These are phyloP conservation scores for Paramacrobiotus metropolitanus DNA, from an alignment of 1,140 invertebrate genomes.

Conservation along the genomic window DNA sequence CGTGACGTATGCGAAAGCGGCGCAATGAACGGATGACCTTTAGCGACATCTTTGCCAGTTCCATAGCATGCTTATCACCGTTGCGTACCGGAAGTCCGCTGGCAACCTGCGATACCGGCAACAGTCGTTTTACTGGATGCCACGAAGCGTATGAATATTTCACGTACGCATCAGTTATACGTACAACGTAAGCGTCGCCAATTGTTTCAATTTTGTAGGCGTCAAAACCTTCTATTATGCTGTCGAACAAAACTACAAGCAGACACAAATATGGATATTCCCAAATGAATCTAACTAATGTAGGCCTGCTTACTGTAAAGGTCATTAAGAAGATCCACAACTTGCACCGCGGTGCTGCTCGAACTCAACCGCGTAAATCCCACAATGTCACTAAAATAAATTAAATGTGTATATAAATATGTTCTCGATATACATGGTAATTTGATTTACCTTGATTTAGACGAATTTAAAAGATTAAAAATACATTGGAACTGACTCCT, in stretches of 20 bases:
- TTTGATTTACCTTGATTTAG: too few relatives aligned
- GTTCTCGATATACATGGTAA: too few relatives aligned
- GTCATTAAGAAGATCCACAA: conserved; percentile 85
- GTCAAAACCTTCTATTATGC: conserved; percentile 84
- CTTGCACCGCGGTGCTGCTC: conserved; percentile 49
- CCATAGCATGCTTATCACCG: conserved; percentile 31
- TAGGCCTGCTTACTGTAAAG: conserved; percentile 38
- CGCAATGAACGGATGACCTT: conserved; percentile 57
- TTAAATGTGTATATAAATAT: conserved; percentile 28
- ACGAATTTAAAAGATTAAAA: too few relatives aligned
- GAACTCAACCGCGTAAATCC: conserved; percentile 72
- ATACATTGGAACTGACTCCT: too few relatives aligned
- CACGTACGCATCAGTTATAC: too few relatives aligned
- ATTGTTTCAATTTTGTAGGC: conserved; percentile 98
- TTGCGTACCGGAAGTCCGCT: conserved; percentile 33
- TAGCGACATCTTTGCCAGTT: conserved; percentile 56
- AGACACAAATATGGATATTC: too few relatives aligned
- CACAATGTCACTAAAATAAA: conserved; percentile 63
- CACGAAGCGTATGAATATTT: too few relatives aligned
- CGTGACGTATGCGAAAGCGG: conserved; percentile 67
- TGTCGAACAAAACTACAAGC: conserved; percentile 59
- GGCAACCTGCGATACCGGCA: conserved; percentile 24
- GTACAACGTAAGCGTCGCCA: conserved; percentile 86
- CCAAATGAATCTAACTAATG: too few relatives aligned
- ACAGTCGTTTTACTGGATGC: too few relatives aligned